Evolutionary conservation across 2,888 invertebrate species (phyloP).

Genomic region (Caenorhabditis sp.): DNA sequence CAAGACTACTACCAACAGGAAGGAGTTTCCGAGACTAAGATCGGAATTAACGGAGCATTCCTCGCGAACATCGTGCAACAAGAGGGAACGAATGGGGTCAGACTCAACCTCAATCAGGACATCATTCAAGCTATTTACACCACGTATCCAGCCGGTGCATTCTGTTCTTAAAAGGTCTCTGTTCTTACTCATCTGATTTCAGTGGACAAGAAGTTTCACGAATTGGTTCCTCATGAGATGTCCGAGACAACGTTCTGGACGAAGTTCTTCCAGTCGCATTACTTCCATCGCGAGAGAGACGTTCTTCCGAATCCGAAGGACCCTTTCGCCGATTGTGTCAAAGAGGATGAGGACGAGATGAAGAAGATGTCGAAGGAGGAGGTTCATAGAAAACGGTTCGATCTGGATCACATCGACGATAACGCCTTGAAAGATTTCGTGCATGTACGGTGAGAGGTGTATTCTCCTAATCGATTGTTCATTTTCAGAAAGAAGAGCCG

Average conservation of each 20-base stretch:
- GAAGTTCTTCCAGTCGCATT: slow-evolving; percentile 99
- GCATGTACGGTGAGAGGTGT: slow-evolving; percentile 27
- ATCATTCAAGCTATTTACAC: slow-evolving; percentile 98
- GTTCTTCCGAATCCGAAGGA: slow-evolving; percentile 85
- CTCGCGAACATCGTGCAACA: slow-evolving; percentile 79
- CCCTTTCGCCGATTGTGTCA: slow-evolving; percentile 96
- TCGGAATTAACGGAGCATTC: slow-evolving; percentile 86
- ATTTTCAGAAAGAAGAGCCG: slow-evolving; percentile 58
- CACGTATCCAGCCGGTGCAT: slow-evolving; percentile 91
- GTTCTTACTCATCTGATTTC: slow-evolving; percentile 62
- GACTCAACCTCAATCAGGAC: slow-evolving; percentile 94
- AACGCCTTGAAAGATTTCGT: slow-evolving; percentile 54
- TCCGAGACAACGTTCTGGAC: slow-evolving; percentile 98
- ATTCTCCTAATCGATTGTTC: neutral
- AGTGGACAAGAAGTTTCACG: slow-evolving; percentile 94
- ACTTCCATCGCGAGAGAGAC: slow-evolving; percentile 85
- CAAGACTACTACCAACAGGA: slow-evolving; percentile 62
- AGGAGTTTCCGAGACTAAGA: slow-evolving; percentile 82
- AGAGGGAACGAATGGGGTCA: slow-evolving; percentile 77
- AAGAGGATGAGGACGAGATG: slow-evolving; percentile 88
- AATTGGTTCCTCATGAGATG: slow-evolving; percentile 95
- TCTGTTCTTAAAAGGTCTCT: neutral
- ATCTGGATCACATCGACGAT: slow-evolving; percentile 64
- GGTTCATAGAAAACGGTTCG: slow-evolving; percentile 63
- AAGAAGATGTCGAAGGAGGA: slow-evolving; percentile 55